Evolutionary conservation across 1,140 invertebrate species (phyloP).

Genomic region (Calliopsis andreniformis): DNA sequence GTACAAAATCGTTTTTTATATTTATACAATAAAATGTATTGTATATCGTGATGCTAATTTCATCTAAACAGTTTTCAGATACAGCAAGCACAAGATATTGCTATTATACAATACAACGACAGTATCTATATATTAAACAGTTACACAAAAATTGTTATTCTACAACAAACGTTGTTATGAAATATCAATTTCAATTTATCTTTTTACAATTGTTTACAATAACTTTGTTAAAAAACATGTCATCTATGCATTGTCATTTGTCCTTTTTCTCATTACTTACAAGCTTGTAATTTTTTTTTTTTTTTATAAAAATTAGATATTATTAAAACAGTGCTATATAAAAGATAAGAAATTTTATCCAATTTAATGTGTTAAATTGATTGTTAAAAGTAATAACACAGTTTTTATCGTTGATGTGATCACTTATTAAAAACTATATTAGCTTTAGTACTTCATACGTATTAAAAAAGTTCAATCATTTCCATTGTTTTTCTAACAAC

Average conservation of each 20-base stretch:
- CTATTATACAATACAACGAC: constrained; percentile 76
- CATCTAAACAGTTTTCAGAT: constrained; percentile 75
- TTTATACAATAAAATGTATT: constrained; percentile 73
- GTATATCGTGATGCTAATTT: constrained; percentile 68
- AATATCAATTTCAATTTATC: constrained; percentile 70
- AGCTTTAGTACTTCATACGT: constrained; percentile 26
- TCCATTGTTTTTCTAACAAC: constrained; percentile 47
- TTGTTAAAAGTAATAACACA: constrained; percentile 62
- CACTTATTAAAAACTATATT: constrained; percentile 43
- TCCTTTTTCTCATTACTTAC: constrained; percentile 53
- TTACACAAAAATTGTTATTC: constrained; percentile 71
- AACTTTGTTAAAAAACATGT: constrained; percentile 70
- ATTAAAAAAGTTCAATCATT: constrained; percentile 41
- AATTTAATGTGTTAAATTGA: constrained; percentile 41
- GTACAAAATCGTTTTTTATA: constrained; percentile 66
- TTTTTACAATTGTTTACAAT: constrained; percentile 75
- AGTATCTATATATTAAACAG: constrained; percentile 67
- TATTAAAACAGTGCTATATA: constrained; percentile 51
- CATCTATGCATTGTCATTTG: constrained; percentile 56
- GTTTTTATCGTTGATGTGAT: constrained; percentile 45
- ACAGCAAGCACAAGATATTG: constrained; percentile 78
- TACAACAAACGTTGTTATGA: constrained; percentile 74
- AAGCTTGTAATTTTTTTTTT: constrained; percentile 43
- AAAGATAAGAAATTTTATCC: constrained; percentile 45
- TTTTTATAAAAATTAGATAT: constrained; percentile 50